A percentile compares a stretch with the other conserved stretches of the same genome.
Evolutionary conservation across 2,888 invertebrate species (phyloP).

Genomic region (Panopea generosa): DNA sequence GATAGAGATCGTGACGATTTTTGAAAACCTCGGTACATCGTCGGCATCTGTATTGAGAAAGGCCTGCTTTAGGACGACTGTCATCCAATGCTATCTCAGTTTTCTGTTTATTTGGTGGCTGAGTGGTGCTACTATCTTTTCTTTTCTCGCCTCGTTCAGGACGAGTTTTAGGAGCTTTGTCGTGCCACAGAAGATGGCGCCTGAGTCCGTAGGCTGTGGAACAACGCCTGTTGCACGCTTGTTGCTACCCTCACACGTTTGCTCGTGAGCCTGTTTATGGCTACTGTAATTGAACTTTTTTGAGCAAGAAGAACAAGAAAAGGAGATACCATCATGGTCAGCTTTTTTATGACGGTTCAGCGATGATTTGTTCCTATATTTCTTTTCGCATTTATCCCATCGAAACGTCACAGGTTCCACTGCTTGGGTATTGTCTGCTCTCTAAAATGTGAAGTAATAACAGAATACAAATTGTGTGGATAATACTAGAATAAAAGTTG

Average conservation of each 20-base stretch:
- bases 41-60: conserved; percentile 13
- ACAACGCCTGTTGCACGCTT: background rate
- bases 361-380: too few relatives aligned
- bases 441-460: too few relatives aligned
- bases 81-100: too few relatives aligned
- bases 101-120: too few relatives aligned
- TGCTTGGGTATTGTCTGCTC: too few relatives aligned
- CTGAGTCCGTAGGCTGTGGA: conserved; percentile 4
- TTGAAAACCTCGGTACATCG: conserved; percentile 21
- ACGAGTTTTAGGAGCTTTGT: background rate
- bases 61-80: background rate
- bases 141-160: too few relatives aligned
- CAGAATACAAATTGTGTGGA: too few relatives aligned
- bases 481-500: too few relatives aligned
- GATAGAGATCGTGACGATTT: conserved; percentile 22
- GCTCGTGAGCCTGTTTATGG: background rate
- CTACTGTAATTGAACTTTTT: background rate
- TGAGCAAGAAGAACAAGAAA: background rate
- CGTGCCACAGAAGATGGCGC: conserved; percentile 9
- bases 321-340: background rate
- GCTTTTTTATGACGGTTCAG: background rate
- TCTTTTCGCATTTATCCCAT: too few relatives aligned
- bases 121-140: too few relatives aligned
- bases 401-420: too few relatives aligned
- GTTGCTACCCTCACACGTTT: background rate